Percentiles rank a stretch among this genome's conserved stretches.
phyloP scores from a whole-genome alignment of 2,113 vertebrate species.

The Phycodurus eques region DNA sequence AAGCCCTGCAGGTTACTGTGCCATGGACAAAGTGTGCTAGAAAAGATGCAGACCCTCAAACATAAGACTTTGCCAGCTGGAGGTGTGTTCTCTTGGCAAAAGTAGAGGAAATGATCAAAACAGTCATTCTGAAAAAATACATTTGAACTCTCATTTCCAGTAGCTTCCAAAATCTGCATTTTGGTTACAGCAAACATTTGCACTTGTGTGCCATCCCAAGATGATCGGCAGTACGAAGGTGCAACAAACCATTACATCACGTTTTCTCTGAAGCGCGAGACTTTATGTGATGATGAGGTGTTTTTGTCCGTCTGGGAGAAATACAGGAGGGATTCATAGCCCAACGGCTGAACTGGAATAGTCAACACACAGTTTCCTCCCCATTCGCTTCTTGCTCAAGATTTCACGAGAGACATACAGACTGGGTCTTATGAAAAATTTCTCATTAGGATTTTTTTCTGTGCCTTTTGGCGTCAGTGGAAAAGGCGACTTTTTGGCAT shows the following conservation, averaged over 20 bases:
- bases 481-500: too few relatives aligned
- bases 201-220: conserved; percentile 27
- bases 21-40: background rate
- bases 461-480: too few relatives aligned
- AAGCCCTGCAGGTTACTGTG: conserved; percentile 1
- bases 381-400: conserved; percentile 23
- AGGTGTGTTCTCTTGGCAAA: conserved; percentile 8
- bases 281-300: conserved; percentile 23
- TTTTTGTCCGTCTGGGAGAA: conserved; percentile 37
- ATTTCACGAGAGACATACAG: conserved; percentile 37
- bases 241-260: conserved; percentile 39
- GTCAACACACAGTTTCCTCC: conserved; percentile 40
- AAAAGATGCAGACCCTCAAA: conserved; percentile 13
- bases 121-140: conserved; percentile 2
- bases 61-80: conserved; percentile 10
- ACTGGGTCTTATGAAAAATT: conserved; percentile 47
- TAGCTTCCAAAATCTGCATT: conserved; percentile 19
- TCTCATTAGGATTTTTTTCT: conserved; percentile 39
- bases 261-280: conserved; percentile 35
- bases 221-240: conserved; percentile 27
- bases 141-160: background rate
- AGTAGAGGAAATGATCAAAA: background rate
- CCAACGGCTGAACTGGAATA: conserved; percentile 25
- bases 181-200: conserved; percentile 35
- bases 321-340: conserved; percentile 34